Base-by-base conservation (phyloP, 2,888 invertebrate species). In the Phasia obesa region DNA sequence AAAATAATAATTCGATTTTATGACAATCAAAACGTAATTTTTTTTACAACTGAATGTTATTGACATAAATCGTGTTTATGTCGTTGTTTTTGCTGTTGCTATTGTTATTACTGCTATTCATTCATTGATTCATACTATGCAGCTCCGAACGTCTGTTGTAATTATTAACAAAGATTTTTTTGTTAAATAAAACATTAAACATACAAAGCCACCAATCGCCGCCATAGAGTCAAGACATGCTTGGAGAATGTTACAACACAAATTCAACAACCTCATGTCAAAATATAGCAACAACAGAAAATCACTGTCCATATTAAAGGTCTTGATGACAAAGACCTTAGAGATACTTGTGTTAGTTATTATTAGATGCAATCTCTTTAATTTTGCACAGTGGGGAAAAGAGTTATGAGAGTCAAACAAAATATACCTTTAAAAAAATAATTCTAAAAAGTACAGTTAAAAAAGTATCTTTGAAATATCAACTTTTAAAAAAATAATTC, bases 21-120 rank as follows among this genome's bases (percentile, higher is more conserved):
- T 65, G 35, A 55, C 47, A 65, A 74, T 65, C 47, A 35, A 77
- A 70, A 77, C n/a, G 55, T 62, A 64, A n/a, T n/a, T 70, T 70
- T 64, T 62, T 60, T 60, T 64, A 71, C 71, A 57, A 71, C 21
- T 70, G 51, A 75, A 47, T 78, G 75, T 75, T 83, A 83, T 83
- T 83, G 83, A 83, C 83, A 83, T 75, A 78, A 83, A 83, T 83
- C 78, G 78, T 79, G 78, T 77, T 62, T 57, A 75, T 51, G 49
- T 59, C 42, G 47, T 59, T 65, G 70, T 62, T 59, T 51, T 17
- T 59, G 25, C 17, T 51, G 35, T 2, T 51, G 31, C 19, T 35
- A 9, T 42, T 38, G 9, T 35, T 35, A 19, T 27, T 59, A 35
- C 44, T 60, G 38, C 15, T 25, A 17, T 27, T 59, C n/a, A n/a